Evolutionary conservation across 2,113 vertebrate genomes (phyloP).

Genomic region (Hydrolagus affinis): DNA sequence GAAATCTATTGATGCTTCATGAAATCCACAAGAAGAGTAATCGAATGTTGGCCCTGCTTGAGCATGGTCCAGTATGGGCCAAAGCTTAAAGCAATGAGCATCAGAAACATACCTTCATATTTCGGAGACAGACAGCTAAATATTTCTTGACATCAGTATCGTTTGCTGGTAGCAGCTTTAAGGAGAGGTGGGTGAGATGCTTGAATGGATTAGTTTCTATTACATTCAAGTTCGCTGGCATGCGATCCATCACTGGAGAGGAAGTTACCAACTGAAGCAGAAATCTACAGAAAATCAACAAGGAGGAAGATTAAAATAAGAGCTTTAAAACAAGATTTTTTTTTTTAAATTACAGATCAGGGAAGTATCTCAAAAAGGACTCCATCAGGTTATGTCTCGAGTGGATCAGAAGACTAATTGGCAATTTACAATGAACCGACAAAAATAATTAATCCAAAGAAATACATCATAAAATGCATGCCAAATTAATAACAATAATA

Average conservation of each 20-base stretch:
- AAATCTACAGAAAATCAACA: background rate
- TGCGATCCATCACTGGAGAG: constrained; percentile 24
- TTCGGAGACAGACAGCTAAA: constrained; percentile 32
- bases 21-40: no score
- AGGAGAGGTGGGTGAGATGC: constrained; percentile 35
- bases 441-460: no score
- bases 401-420: background rate
- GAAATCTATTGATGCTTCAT: no score
- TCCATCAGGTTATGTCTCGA: background rate
- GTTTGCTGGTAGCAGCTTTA: constrained; percentile 34
- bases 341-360: background rate
- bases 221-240: constrained; percentile 19
- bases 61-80: no score
- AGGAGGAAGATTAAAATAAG: constrained; percentile 21
- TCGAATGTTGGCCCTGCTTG: no score
- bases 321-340: background rate
- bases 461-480: no score
- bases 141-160: constrained; percentile 31
- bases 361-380: background rate
- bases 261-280: constrained; percentile 34
- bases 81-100: background rate
- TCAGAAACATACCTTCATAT: constrained; percentile 25
- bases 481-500: no score
- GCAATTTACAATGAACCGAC: background rate
- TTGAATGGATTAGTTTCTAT: constrained; percentile 36